These are phyloP conservation scores for Teinopalpus imperialis DNA, from an alignment of 2,888 invertebrate species.

Conservation along the genomic window DNA sequence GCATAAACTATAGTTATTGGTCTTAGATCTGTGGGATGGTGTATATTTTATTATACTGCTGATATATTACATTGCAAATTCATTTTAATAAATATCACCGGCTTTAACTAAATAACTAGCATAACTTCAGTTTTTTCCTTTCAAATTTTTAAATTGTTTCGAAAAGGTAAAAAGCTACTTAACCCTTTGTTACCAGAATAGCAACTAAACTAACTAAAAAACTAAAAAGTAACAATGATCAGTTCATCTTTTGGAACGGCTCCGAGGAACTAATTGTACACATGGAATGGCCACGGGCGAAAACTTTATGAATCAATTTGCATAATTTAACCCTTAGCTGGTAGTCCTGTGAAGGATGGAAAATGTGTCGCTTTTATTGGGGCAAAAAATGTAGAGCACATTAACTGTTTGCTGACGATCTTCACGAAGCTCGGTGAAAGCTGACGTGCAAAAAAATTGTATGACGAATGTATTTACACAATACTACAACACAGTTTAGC, in stretches of 20 bases:
- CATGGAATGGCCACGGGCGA: slow-evolving; percentile 26
- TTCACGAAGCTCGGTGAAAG: slow-evolving; percentile 50
- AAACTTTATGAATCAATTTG: slow-evolving; percentile 66
- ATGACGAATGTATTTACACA: no score
- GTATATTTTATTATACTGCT: no score
- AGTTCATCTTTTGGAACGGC: slow-evolving; percentile 28
- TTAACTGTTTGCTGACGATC: slow-evolving; percentile 57
- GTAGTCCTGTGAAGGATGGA: slow-evolving; percentile 45
- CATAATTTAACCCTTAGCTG: slow-evolving; percentile 74
- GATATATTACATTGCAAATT: no score
- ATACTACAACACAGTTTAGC: no score
- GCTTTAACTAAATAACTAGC: no score
- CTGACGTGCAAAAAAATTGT: slow-evolving; percentile 36
- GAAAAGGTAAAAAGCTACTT: slow-evolving; percentile 19
- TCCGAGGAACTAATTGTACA: slow-evolving; percentile 25
- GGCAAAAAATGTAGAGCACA: slow-evolving; percentile 60
- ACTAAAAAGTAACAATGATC: slow-evolving; percentile 10
- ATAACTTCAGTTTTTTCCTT: no score
- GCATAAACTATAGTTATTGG: no score
- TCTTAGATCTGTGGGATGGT: no score
- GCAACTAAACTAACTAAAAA: no score
- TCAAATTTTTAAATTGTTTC: no score
- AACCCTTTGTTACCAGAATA: slow-evolving; percentile 8
- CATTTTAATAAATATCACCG: no score
- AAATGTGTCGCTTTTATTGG: slow-evolving; percentile 59